Base-by-base conservation (phyloP, 2,888 invertebrate species). In the Alloscopus bannaensis region DNA sequence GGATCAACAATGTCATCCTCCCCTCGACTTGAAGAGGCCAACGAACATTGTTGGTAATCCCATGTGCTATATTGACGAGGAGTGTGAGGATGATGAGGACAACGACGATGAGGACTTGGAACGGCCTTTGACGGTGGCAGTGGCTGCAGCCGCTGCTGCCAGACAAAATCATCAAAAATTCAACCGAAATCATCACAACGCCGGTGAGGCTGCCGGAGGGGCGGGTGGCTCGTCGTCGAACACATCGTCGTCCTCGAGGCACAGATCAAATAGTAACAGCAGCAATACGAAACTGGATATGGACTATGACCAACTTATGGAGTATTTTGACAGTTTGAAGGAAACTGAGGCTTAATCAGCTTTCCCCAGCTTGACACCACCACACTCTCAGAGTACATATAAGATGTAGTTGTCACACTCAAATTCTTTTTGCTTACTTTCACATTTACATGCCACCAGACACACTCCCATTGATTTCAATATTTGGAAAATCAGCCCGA, bases 291-390 rank as follows among this genome's bases (percentile, higher is more conserved):
- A 91, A 87, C 89, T 92, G 81, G 95, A 95, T 88, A 95, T 98
- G 96, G 96, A 97, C 90, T 98, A 98, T 90, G 96, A 97, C 89
- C 96, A 97, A 91, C 95, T 98, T 89, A 95, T 97, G 95, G 95
- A 97, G 89, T 97, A 98, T 90, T 98, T 98, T 91, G 96, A 97
- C 91, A 97, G 96, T 91, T 92, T 98, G 88, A 98, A 98, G 92
- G 96, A 96, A 91, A 91, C 91, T 1, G 90, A 90, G 84, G 91
- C 91, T 83, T 90, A 87, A 88, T 64, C 50, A 20, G 20, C 47
- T 50, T 50, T 11, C 22, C 11, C 18, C 22, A 20, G 18, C 3
- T 50, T 20, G 11, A 50, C 18, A 20, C 50, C 18, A 50, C 20
- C n/a, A 50, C 16, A 11, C 20, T 50, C 36, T 8, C 36, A 13